phyloP scores from a whole-genome alignment of 2,113 vertebrate species.

The Cricetomys ansorgei region DNA sequence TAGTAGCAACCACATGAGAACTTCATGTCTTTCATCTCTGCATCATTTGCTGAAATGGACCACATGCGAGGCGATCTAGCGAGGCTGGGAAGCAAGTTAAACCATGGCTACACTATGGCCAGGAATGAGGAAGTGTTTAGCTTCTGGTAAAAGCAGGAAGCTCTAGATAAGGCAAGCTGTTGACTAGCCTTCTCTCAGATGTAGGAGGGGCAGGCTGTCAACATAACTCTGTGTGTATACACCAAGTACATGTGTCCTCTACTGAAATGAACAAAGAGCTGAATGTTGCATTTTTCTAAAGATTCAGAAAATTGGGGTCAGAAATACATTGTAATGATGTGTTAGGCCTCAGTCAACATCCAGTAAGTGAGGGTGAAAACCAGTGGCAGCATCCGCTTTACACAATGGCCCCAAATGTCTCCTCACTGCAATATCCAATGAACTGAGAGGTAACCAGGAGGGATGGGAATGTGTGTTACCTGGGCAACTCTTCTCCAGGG shows the following conservation, averaged over 20 bases:
- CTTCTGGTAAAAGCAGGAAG: neutral
- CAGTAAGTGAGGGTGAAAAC: neutral
- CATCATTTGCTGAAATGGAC: conserved; percentile 55
- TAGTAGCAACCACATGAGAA: neutral
- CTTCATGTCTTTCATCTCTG: neutral
- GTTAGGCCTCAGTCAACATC: neutral
- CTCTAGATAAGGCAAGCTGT: neutral
- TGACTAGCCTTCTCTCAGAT: neutral
- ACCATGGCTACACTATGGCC: neutral
- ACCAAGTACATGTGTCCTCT: neutral
- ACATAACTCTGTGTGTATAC: neutral
- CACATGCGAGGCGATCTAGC: conserved; percentile 3
- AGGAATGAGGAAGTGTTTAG: neutral
- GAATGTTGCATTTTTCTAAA: neutral
- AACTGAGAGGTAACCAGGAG: neutral
- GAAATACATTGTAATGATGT: conserved; percentile 8
- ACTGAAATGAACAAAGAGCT: neutral
- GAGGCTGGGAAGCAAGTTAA: conserved; percentile 40
- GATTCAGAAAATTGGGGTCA: neutral
- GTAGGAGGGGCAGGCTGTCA: neutral
- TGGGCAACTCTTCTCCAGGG: neutral
- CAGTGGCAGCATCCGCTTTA: neutral
- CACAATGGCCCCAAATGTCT: neutral
- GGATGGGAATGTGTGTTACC: neutral
- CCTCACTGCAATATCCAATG: neutral